Percentiles rank a stretch among this genome's conserved stretches.
These are phyloP conservation scores for Paratrypauchen microcephalus DNA, from an alignment of 2,797 vertebrate genomes.

Conservation along the genomic window DNA sequence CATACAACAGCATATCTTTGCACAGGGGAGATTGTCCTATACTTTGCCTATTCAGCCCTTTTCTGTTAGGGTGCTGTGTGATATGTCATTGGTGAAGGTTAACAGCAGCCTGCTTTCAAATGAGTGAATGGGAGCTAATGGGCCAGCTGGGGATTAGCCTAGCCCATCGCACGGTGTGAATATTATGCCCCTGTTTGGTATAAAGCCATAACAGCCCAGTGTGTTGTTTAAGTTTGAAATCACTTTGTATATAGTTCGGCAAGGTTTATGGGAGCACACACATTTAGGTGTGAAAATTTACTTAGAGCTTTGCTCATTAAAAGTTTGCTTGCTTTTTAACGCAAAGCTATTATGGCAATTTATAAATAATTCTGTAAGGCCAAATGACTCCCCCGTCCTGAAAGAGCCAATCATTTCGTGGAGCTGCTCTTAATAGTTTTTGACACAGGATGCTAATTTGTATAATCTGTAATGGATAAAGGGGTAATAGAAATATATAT, in stretches of 20 bases:
- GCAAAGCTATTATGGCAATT: neutral
- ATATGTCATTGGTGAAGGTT: slow-evolving; percentile 61
- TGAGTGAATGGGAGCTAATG: slow-evolving; percentile 17
- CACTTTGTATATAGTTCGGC: neutral
- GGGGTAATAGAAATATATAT: neutral
- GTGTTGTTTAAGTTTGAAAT: neutral
- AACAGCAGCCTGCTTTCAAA: slow-evolving; percentile 29
- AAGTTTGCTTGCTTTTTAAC: slow-evolving; percentile 3
- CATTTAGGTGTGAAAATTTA: slow-evolving; percentile 3
- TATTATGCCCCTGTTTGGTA: neutral
- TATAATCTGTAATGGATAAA: neutral
- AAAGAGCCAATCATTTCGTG: neutral
- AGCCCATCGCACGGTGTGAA: slow-evolving; percentile 4
- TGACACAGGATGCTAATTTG: neutral
- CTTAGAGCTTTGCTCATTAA: slow-evolving; percentile 1
- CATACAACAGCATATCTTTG: slow-evolving; percentile 27
- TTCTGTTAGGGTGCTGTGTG: slow-evolving; percentile 20
- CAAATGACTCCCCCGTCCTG: neutral
- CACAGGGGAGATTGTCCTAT: slow-evolving; percentile 39
- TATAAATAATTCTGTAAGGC: neutral
- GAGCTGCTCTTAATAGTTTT: neutral
- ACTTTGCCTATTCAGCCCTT: slow-evolving; percentile 48
- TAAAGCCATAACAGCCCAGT: neutral
- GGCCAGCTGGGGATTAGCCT: slow-evolving; percentile 13
- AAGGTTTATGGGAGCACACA: neutral